Evolutionary conservation across 2,113 vertebrate species (phyloP).

Genomic region (Chloropsis hardwickii): DNA sequence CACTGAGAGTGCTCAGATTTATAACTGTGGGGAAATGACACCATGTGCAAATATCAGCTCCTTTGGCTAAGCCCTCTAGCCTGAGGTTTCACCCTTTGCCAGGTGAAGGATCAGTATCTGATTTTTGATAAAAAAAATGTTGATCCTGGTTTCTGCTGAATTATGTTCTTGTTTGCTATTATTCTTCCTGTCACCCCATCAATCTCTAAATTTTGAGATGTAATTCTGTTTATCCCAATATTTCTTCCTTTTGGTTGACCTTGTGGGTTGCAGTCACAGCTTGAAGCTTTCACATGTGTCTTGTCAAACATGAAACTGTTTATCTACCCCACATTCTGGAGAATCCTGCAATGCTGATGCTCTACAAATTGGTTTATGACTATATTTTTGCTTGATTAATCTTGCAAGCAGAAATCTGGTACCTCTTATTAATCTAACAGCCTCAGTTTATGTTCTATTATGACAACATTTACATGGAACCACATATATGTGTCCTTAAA

Average conservation of each 20-base stretch:
- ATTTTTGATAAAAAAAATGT: neutral
- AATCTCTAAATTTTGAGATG: neutral
- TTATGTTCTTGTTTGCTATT: neutral
- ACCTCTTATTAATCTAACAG: neutral
- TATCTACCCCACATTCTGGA: neutral
- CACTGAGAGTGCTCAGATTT: neutral
- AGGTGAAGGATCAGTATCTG: neutral
- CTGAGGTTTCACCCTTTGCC: neutral
- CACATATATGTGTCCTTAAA: neutral
- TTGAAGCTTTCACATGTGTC: neutral
- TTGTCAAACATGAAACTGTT: neutral
- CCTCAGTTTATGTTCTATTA: neutral
- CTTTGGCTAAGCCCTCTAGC: neutral
- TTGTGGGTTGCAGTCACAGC: neutral
- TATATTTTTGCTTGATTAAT: neutral
- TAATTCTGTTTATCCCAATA: neutral
- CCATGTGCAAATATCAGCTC: neutral
- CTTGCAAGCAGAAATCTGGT: neutral
- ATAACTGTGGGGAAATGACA: neutral
- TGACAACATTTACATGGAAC: neutral
- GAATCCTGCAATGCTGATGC: neutral
- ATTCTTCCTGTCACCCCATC: neutral
- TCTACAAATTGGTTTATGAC: neutral
- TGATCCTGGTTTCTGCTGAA: neutral
- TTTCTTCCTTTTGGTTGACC: neutral